phyloP scores from a whole-genome alignment of 2,113 vertebrate species.

The Peromyscus leucopus region DNA sequence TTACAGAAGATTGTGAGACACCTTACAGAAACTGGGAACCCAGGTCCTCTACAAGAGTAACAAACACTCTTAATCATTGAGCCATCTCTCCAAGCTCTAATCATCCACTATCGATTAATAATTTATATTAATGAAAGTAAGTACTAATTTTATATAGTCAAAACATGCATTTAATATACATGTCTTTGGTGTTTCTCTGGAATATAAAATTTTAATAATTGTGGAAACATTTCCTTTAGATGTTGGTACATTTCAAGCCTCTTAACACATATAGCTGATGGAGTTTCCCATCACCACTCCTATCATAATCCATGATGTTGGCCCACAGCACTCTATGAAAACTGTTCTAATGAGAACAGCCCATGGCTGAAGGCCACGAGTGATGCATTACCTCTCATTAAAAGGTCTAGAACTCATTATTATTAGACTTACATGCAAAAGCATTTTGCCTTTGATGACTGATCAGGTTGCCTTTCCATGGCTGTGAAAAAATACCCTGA shows the following conservation, averaged over 20 bases:
- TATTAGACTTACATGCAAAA: not conserved
- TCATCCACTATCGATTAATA: not conserved
- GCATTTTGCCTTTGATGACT: not conserved
- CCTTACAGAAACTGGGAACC: not conserved
- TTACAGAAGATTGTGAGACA: too few species aligned
- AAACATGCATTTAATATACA: not conserved
- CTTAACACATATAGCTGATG: not conserved
- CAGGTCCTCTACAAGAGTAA: not conserved
- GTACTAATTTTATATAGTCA: not conserved
- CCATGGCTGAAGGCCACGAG: not conserved
- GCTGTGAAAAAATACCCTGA: not conserved
- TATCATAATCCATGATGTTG: not conserved
- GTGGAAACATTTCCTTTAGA: not conserved
- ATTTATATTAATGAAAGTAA: not conserved
- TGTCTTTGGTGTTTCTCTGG: constrained; percentile 17
- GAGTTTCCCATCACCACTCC: not conserved
- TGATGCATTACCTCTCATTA: not conserved
- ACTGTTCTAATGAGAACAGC: not conserved
- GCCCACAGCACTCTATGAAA: not conserved
- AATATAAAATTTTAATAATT: not conserved
- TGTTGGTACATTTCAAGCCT: not conserved
- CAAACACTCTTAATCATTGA: not conserved
- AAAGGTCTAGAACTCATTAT: not conserved
- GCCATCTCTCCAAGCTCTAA: not conserved
- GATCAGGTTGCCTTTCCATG: not conserved